Conservation (phyloP, 2,888 invertebrate genomes). For the Xanthia icteritia region DNA sequence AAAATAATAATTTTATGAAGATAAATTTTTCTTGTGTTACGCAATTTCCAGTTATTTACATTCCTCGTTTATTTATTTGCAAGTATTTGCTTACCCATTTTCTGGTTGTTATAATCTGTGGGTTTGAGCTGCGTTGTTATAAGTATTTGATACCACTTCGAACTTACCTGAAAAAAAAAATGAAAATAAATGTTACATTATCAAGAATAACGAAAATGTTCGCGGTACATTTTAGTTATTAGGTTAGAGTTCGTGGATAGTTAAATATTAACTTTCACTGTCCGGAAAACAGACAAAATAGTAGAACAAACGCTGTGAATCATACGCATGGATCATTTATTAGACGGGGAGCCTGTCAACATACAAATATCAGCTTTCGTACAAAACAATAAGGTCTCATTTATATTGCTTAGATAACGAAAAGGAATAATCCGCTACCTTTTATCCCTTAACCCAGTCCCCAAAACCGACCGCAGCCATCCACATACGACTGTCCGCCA, state of each 20-base stretch:
- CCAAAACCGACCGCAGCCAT: conserved; percentile 26
- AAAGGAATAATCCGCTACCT: conserved; percentile 19
- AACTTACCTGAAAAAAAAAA: conserved; percentile 49
- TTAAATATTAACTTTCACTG: not conserved
- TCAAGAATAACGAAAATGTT: not conserved
- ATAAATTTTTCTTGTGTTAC: not conserved
- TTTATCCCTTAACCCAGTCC: conserved; percentile 22
- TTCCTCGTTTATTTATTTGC: not conserved
- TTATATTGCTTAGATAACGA: not conserved
- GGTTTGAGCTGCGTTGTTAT: not conserved
- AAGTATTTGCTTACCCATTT: not conserved
- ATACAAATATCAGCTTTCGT: not conserved
- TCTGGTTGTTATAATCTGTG: not conserved
- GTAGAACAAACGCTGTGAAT: not conserved
- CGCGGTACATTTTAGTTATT: not conserved
- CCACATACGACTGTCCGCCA: conserved; percentile 52
- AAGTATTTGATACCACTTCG: not conserved
- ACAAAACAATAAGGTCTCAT: not conserved
- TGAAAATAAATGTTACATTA: not conserved
- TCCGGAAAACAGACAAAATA: not conserved
- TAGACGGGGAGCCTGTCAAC: not conserved
- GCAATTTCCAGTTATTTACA: conserved; percentile 4
- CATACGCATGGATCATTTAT: not conserved
- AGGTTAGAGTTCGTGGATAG: not conserved
- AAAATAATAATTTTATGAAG: not conserved